Percentiles rank a stretch among this genome's conserved stretches.
These are phyloP conservation scores for Suricata suricatta DNA, from an alignment of 2,113 vertebrate genomes.

Conservation along the genomic window DNA sequence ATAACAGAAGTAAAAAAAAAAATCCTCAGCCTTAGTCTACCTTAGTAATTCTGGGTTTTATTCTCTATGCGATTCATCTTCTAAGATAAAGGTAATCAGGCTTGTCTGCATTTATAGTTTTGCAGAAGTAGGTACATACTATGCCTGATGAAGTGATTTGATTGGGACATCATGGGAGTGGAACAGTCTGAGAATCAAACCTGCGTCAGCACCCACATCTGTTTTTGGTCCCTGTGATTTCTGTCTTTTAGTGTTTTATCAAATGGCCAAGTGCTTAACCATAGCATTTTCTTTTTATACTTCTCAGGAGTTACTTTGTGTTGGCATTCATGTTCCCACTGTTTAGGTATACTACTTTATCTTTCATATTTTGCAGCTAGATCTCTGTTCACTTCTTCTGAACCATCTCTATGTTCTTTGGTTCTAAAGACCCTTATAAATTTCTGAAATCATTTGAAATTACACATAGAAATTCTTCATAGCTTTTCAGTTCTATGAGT, in stretches of 20 bases:
- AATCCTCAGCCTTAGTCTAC: not conserved
- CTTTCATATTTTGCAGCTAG: not conserved
- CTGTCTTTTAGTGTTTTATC: not conserved
- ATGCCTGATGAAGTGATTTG: not conserved
- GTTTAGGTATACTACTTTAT: not conserved
- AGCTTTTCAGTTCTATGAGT: not conserved
- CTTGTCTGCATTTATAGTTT: not conserved
- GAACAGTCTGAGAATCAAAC: not conserved
- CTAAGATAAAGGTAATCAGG: constrained; percentile 10
- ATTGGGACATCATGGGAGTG: not conserved
- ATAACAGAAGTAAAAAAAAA: constrained; percentile 16
- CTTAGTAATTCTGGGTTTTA: constrained; percentile 4
- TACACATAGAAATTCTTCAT: not conserved
- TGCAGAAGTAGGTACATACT: not conserved
- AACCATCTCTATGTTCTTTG: not conserved
- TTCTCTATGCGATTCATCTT: not conserved
- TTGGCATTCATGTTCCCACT: not conserved
- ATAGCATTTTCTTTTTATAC: not conserved
- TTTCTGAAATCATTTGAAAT: constrained; percentile 10
- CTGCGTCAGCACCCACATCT: not conserved
- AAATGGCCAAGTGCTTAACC: not conserved
- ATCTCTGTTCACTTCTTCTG: not conserved
- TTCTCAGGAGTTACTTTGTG: not conserved
- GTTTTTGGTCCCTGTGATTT: constrained; percentile 11
- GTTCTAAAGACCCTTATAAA: not conserved